These are phyloP conservation scores for Lasioglossum leucozonium DNA, from an alignment of 2,888 invertebrate species.

Conservation along the genomic window DNA sequence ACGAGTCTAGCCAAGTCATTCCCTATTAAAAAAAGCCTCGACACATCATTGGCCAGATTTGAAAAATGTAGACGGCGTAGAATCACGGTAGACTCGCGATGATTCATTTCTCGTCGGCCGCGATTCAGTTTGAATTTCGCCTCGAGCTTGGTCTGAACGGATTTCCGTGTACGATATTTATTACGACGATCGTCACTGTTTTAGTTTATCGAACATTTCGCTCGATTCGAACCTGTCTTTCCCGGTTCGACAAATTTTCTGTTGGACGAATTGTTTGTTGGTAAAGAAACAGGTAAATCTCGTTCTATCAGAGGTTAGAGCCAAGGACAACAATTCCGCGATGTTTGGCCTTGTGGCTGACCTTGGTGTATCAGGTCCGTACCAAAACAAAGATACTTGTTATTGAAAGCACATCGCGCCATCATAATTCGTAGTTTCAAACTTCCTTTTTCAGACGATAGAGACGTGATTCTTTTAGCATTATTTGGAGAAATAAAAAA, in stretches of 20 bases:
- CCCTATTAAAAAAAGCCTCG: neutral
- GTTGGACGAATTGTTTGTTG: neutral
- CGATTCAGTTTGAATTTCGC: neutral
- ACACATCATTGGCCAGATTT: neutral
- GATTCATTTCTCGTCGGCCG: neutral
- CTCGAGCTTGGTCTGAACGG: neutral
- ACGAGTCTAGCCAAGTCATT: neutral
- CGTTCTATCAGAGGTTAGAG: neutral
- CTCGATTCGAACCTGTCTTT: neutral
- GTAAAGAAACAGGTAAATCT: neutral
- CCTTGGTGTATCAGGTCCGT: neutral
- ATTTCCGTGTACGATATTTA: neutral
- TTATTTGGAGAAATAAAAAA: too few relatives aligned
- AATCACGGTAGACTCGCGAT: neutral
- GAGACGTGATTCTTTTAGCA: too few relatives aligned
- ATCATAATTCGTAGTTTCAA: neutral
- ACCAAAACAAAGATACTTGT: neutral
- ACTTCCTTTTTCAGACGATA: too few relatives aligned
- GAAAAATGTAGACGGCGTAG: neutral
- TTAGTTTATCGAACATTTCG: neutral
- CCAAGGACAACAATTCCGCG: neutral
- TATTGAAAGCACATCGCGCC: neutral
- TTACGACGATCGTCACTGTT: neutral
- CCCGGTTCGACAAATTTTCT: neutral
- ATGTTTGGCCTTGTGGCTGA: neutral